Evolutionary conservation across 2,797 vertebrate genomes (phyloP), one percentile per base, ranked within the genome.

Genomic region (Acanthornis magna): DNA sequence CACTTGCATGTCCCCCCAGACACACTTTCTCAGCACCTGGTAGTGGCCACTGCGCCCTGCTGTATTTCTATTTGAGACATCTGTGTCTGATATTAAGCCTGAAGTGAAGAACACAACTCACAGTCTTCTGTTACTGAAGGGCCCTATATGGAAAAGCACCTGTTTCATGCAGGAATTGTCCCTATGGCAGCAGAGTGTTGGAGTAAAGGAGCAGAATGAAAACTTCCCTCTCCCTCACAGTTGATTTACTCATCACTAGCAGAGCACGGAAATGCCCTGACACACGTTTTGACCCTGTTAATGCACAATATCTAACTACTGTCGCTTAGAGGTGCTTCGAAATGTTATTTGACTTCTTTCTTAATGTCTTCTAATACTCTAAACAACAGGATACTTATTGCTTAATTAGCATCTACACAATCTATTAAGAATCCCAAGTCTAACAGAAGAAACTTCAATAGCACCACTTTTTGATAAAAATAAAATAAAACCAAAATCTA

Each of bases 371-470:
- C 42, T 55, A 53, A 36, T 38, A 60, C 25, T 26, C 12, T n/a
- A 88, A 93, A 72, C 26, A 73, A 70, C 11, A 68, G 36, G 51
- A 81, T 27, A 63, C 2, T 54, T 88, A 55, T 15, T 73, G 23
- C 40, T 77, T 72, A 32, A 70, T 72, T 55, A 78, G 25, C 4
- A 3, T 30, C 43, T 36, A 15, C 7, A 22, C 0, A 0, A 47
- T 27, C 26, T 60, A 58, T 22, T 48, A 18, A 63, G 67, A 92
- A 86, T 17, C 36, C 13, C 32, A 47, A 50, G 5, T 27, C 38
- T 40, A 57, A 29, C 9, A 63, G 23, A 20, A 82, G n/a, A 84
- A 82, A 76, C 29, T 23, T 58, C 55, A 70, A 40, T 4, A 51
- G 34, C 21, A 66, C 11, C 13, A 22, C 15, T 51, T 88, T n/a